A percentile compares a stretch with the other conserved stretches of the same genome.
phyloP scores from a whole-genome alignment of 2,797 vertebrate species.

The Ceryle rudis region DNA sequence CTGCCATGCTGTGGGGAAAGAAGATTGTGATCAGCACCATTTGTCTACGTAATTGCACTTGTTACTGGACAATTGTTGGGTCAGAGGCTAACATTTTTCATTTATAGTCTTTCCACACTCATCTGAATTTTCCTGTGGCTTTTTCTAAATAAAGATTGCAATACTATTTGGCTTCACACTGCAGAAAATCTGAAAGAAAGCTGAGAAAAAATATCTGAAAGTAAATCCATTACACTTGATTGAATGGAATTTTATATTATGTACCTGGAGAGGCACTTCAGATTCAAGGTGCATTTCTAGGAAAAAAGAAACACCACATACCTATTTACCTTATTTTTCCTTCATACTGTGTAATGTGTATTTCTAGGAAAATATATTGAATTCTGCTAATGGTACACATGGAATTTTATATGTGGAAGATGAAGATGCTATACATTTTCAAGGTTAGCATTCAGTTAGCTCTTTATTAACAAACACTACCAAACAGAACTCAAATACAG shows the following conservation, averaged over 20 bases:
- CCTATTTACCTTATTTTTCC: background rate
- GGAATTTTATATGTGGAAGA: background rate
- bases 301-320: background rate
- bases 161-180: background rate
- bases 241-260: background rate
- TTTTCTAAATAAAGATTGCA: background rate
- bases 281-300: background rate
- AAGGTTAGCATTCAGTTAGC: background rate
- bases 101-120: background rate
- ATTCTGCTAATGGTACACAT: background rate
- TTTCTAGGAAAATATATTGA: background rate
- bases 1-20: background rate
- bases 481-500: background rate
- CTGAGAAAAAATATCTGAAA: background rate
- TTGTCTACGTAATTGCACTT: constrained; percentile 33
- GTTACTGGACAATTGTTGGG: background rate
- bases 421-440: background rate
- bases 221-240: background rate
- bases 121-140: background rate
- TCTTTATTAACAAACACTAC: background rate
- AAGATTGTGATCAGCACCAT: background rate
- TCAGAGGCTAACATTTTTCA: constrained; percentile 13
- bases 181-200: background rate
- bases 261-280: background rate
- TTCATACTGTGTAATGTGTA: background rate